Percentiles rank a stretch among this genome's conserved stretches.
Evolutionary conservation across 2,888 invertebrate genomes (phyloP).

Genomic region (Caenorhabditis drosophilae): DNA sequence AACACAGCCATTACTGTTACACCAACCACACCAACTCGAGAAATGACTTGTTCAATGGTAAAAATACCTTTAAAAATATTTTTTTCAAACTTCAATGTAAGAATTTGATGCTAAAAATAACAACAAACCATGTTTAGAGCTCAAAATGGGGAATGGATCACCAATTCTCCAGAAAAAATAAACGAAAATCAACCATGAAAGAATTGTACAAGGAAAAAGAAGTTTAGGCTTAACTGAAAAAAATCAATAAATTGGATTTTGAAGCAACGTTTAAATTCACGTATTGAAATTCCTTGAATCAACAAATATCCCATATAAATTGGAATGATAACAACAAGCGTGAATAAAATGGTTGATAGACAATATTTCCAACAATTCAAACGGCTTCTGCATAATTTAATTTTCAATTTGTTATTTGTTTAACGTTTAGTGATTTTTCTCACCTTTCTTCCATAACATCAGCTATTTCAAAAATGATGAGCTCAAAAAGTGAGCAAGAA

Average conservation of each 20-base stretch:
- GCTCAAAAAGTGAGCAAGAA: constrained; percentile 97
- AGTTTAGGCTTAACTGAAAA: constrained; percentile 70
- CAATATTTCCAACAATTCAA: constrained; percentile 94
- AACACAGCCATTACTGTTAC: constrained; percentile 98
- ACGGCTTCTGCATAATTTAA: constrained; percentile 77
- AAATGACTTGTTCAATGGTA: constrained; percentile 84
- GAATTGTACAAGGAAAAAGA: constrained; percentile 81
- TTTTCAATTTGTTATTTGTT: not conserved
- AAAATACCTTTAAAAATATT: constrained; percentile 74
- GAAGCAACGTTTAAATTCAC: constrained; percentile 23
- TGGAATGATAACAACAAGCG: constrained; percentile 93
- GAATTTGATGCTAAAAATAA: not conserved
- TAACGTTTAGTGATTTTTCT: constrained; percentile 9
- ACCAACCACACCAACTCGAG: constrained; percentile 95
- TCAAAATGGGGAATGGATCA: constrained; percentile 95
- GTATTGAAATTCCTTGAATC: constrained; percentile 40
- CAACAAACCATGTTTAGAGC: constrained; percentile 85
- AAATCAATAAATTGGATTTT: not conserved
- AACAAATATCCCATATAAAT: constrained; percentile 84
- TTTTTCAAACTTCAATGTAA: constrained; percentile 1
- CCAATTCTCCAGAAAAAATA: constrained; percentile 99
- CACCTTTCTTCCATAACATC: constrained; percentile 88
- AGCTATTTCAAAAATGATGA: constrained; percentile 98
- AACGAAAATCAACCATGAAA: constrained; percentile 87
- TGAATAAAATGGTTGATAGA: constrained; percentile 85